phyloP scores from a whole-genome alignment of 2,797 vertebrate genomes.

The Mus minutoides region DNA sequence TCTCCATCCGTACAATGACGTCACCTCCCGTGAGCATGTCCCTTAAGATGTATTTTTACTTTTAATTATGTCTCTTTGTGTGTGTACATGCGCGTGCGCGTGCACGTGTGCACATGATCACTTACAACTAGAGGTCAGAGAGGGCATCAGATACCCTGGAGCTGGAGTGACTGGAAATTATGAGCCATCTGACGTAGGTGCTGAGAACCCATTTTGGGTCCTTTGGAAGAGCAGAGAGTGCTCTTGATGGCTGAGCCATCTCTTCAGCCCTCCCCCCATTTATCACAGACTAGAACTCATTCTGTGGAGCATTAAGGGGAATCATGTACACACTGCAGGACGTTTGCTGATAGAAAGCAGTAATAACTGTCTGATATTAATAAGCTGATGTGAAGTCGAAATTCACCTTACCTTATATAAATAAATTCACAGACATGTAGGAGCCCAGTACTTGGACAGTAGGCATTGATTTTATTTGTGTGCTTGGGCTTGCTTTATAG shows the following conservation, averaged over 20 bases:
- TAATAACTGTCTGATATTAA: conserved; percentile 52
- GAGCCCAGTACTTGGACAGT: not conserved
- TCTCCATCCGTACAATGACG: not conserved
- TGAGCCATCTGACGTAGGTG: no score
- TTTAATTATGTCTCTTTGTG: not conserved
- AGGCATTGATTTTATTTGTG: conserved; percentile 55
- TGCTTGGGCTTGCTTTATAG: not conserved
- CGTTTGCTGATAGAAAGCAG: not conserved
- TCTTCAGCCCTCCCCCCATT: not conserved
- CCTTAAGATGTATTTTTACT: not conserved
- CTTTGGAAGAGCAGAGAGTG: not conserved
- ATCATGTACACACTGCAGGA: not conserved
- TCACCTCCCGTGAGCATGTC: not conserved
- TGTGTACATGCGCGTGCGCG: not conserved
- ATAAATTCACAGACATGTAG: conserved; percentile 48
- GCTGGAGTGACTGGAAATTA: no score
- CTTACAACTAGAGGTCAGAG: not conserved
- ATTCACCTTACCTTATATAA: conserved; percentile 48
- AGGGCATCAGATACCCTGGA: not conserved
- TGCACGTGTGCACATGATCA: no score
- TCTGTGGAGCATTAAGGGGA: not conserved
- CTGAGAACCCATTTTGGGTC: no score
- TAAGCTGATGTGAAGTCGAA: conserved; percentile 24
- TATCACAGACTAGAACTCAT: not conserved
- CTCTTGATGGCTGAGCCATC: not conserved